Evolutionary conservation across 2,888 invertebrate genomes (phyloP).

Genomic region (Agrilus mali): DNA sequence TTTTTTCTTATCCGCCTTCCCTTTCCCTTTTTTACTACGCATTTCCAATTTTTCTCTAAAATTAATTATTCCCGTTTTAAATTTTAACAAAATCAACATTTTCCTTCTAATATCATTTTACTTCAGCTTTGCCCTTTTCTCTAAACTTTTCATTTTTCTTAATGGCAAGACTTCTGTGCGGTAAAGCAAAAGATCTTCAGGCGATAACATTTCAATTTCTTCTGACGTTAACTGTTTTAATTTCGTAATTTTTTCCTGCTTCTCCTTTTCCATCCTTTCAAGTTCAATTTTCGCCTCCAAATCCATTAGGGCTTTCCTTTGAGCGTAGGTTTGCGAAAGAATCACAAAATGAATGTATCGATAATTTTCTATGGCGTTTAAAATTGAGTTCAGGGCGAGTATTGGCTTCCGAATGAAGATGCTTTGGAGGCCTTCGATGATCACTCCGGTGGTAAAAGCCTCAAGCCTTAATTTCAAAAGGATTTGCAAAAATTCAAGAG

Average conservation of each 20-base stretch:
- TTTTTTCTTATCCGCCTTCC: conserved; percentile 7
- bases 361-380: conserved; percentile 23
- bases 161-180: conserved; percentile 14
- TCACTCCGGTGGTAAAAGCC: conserved; percentile 16
- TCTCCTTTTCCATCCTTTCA: conserved; percentile 4
- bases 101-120: conserved; percentile 2
- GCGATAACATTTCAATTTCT: conserved; percentile 14
- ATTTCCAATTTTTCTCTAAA: background rate
- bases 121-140: conserved; percentile 13
- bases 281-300: background rate
- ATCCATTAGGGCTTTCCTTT: conserved; percentile 1
- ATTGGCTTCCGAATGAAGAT: conserved; percentile 21
- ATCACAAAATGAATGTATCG: conserved; percentile 24
- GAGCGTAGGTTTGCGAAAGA: conserved; percentile 11
- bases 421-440: conserved; percentile 27
- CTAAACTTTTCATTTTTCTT: conserved; percentile 13
- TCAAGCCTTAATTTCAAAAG: conserved; percentile 18
- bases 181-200: conserved; percentile 15
- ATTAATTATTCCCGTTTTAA: too few species aligned
- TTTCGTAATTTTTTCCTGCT: conserved; percentile 9
- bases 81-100: too few species aligned
- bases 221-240: conserved; percentile 9
- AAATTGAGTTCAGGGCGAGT: conserved; percentile 19
- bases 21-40: conserved; percentile 4
- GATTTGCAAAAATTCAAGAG: conserved; percentile 18